A percentile compares a stretch with the other conserved stretches of the same genome.
phyloP scores from a whole-genome alignment of 2,888 invertebrate species.

The Keiferia lycopersicella region DNA sequence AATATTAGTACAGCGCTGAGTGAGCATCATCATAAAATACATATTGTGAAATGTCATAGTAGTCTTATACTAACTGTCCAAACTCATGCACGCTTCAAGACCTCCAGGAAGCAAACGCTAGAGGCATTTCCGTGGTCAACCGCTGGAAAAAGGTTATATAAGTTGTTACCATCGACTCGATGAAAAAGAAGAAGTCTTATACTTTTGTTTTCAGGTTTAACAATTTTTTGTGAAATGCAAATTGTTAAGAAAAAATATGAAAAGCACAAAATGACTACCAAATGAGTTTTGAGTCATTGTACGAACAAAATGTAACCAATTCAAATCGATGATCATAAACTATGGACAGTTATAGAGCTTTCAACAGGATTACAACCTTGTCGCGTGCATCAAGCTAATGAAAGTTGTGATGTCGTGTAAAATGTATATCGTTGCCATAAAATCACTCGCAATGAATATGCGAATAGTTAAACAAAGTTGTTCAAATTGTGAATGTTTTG shows the following conservation, averaged over 20 bases:
- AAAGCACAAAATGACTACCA: neutral
- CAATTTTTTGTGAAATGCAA: neutral
- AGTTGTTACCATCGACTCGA: too few species aligned
- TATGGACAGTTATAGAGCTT: conserved; percentile 37
- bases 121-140: too few species aligned
- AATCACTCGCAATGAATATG: conserved; percentile 5
- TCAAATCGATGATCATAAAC: conserved; percentile 28
- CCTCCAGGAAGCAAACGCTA: too few species aligned
- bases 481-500: too few species aligned
- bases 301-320: neutral
- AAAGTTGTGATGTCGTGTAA: conserved; percentile 26
- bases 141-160: too few species aligned
- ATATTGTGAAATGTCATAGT: too few species aligned
- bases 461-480: conserved; percentile 2
- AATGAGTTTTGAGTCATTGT: neutral
- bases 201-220: neutral
- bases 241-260: neutral
- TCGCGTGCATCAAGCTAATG: conserved; percentile 54
- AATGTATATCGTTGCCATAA: conserved; percentile 17
- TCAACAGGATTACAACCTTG: conserved; percentile 45
- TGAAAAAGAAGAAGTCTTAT: too few species aligned
- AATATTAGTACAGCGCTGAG: neutral
- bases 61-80: too few species aligned
- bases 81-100: too few species aligned
- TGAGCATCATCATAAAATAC: too few species aligned